Evolutionary conservation across 1,140 invertebrate genomes (phyloP), one percentile per base, ranked within the genome.

Genomic region (Chironomus striatipennis): DNA sequence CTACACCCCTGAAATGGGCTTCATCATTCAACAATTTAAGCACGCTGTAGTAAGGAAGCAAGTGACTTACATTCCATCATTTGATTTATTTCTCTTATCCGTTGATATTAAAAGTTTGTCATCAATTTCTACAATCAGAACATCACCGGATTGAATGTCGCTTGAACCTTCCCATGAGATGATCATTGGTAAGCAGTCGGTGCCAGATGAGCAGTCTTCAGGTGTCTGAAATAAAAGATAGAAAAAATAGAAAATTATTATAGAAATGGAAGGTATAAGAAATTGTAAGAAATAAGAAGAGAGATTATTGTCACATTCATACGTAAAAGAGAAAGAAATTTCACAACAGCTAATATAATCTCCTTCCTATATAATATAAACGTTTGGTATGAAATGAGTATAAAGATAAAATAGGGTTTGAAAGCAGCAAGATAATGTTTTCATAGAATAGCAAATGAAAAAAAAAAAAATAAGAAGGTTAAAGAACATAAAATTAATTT

Each of bases 131-230:
- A 90, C 88, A 78, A 89, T 85, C 76, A 90, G 84, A 77, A 89
- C 87, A 81, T 90, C 88, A 47, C 88, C 88, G 74, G 86, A 88
- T 79, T 90, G 88, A 64, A 90, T 88, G 79, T 88, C 87, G 12
- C 85, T 85, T 64, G 85, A 81, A 20, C 86, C 88, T 76, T 88
- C 85, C 88, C 88, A 89, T 74, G 85, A 86, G 64, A 87, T 81
- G 74, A 85, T 82, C 80, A 84, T 83, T 70, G 86, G 84, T 73
- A 84, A 80, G 77, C 87, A 88, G 75, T 84, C 82, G 75, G 34
- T 17, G 2, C 78, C 80, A 70, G 57, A 77, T 74, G 79, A 80
- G 77, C 86, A 87, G 77, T 86, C 85, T 79, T 86, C 85, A 77
- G 83, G 82, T 74, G 84, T 83, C 86, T 83, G 81, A 73, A 81